Evolutionary conservation across 2,888 invertebrate genomes (phyloP).

Genomic region (Watsonalla cultraria): DNA sequence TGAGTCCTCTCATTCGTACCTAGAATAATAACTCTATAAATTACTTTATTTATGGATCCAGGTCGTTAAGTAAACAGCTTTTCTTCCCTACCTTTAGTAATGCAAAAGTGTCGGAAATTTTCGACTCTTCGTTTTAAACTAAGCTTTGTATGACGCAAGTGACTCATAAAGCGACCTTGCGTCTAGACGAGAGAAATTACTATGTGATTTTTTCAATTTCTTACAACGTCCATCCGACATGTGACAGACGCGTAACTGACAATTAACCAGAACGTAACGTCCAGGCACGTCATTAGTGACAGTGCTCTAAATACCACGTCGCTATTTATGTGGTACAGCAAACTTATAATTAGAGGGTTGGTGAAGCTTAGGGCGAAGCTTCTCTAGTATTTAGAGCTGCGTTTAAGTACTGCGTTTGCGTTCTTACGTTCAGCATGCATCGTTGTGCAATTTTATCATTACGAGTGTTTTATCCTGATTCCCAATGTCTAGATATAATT

Average conservation of each 20-base stretch:
- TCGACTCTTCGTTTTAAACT: no score
- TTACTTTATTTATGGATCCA: no score
- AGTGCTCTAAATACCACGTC: conserved; percentile 7
- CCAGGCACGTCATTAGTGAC: conserved; percentile 3
- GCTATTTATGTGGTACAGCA: not conserved
- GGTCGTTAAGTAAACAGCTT: no score
- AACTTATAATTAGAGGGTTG: not conserved
- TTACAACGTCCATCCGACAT: not conserved
- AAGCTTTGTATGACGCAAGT: no score
- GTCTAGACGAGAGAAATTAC: conserved; percentile 1
- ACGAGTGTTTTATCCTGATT: no score
- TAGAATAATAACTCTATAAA: no score
- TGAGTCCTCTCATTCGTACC: no score
- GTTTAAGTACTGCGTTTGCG: not conserved
- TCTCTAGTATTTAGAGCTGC: not conserved
- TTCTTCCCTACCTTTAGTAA: no score
- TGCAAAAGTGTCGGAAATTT: no score
- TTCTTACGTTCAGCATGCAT: not conserved
- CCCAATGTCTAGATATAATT: no score
- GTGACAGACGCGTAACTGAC: conserved; percentile 22
- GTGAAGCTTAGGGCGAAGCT: not conserved
- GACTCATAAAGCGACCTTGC: not conserved
- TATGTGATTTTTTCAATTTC: not conserved
- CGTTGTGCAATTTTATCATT: no score
- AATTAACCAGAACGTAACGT: conserved; percentile 11